Conservation (phyloP, 2,888 invertebrate genomes). For the Cephalotes varians region DNA sequence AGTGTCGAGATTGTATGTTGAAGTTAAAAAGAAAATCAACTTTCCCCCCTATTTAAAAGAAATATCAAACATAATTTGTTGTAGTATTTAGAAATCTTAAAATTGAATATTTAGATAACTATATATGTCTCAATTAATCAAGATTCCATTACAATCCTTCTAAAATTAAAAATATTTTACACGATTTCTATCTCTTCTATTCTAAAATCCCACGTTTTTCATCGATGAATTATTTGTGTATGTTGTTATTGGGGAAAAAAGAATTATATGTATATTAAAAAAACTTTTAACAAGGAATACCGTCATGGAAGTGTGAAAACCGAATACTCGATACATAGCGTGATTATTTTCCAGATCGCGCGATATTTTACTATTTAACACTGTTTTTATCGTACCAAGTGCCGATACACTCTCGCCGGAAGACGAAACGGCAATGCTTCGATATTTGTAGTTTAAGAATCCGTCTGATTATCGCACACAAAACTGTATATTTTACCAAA, state of each 20-base stretch:
- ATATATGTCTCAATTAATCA: neutral
- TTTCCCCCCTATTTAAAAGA: conserved; percentile 9
- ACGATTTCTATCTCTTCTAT: neutral
- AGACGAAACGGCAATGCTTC: conserved; percentile 65
- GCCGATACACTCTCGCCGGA: conserved; percentile 39
- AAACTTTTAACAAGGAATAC: conserved; percentile 7
- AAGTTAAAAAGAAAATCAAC: neutral
- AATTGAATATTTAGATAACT: conserved; percentile 15
- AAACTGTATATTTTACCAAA: conserved; percentile 81
- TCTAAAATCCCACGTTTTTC: neutral
- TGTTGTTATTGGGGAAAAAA: neutral
- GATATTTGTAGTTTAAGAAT: conserved; percentile 63
- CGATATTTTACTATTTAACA: conserved; percentile 69
- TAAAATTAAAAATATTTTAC: conserved; percentile 15
- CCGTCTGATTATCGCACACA: conserved; percentile 60
- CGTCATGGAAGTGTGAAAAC: neutral
- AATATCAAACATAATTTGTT: neutral
- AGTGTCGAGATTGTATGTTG: neutral
- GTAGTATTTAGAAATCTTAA: neutral
- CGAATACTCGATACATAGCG: conserved; percentile 13
- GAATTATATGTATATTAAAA: neutral
- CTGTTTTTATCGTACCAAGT: conserved; percentile 60
- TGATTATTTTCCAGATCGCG: conserved; percentile 14
- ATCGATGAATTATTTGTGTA: neutral
- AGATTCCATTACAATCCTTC: neutral